These are phyloP conservation scores for Candoia aspera DNA, from an alignment of 2,113 vertebrate species.

Conservation along the genomic window DNA sequence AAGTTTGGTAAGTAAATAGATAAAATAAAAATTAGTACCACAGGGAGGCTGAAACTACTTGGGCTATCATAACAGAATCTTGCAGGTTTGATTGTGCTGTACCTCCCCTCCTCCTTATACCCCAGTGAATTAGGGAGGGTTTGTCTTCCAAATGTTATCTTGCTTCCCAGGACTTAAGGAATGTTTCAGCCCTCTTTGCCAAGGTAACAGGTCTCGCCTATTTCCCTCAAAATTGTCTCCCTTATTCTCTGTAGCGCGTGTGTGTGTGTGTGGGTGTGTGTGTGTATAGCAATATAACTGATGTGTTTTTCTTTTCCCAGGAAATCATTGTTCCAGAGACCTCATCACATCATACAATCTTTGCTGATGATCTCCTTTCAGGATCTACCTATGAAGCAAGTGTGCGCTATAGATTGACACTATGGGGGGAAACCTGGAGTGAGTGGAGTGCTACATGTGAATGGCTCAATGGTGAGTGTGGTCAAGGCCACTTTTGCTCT, in stretches of 20 bases:
- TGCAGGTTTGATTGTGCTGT: background rate
- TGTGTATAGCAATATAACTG: background rate
- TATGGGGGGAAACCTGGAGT: constrained; percentile 59
- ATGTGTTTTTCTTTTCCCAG: constrained; percentile 31
- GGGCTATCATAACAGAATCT: background rate
- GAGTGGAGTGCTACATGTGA: constrained; percentile 69
- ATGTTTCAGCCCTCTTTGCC: background rate
- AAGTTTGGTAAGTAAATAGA: too few species aligned
- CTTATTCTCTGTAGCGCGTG: background rate
- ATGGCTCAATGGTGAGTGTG: constrained; percentile 67
- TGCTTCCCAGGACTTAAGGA: background rate
- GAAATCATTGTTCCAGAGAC: constrained; percentile 19
- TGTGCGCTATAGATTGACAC: constrained; percentile 43
- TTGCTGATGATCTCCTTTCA: constrained; percentile 43
- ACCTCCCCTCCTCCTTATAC: background rate
- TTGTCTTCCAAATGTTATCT: background rate
- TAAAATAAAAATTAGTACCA: background rate
- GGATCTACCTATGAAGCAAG: constrained; percentile 46
- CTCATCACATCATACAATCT: constrained; percentile 46
- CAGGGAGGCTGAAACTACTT: background rate
- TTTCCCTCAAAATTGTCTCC: background rate
- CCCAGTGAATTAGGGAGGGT: background rate
- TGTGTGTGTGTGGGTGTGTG: background rate
- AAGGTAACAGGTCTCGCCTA: background rate
- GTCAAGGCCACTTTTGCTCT: background rate